Percentiles rank a stretch among this genome's conserved stretches.
phyloP scores from a whole-genome alignment of 2,113 vertebrate species.

The Notechis scutatus region DNA sequence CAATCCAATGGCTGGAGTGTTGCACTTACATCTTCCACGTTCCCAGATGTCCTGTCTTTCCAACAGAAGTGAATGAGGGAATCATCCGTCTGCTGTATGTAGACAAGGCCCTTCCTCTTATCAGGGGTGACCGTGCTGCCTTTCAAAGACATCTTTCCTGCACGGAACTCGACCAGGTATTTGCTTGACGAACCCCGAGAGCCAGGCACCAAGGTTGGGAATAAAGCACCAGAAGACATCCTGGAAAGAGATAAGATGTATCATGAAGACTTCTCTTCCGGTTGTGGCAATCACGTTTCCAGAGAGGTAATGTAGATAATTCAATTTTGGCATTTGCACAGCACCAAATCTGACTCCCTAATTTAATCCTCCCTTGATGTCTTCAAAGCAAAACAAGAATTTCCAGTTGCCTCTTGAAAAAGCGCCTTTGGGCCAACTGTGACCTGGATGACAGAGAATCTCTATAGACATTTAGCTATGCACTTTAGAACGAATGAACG shows the following conservation, averaged over 20 bases:
- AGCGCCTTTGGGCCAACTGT: too few relatives aligned
- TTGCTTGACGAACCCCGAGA: conserved; percentile 93
- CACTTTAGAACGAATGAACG: too few relatives aligned
- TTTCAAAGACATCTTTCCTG: conserved; percentile 94
- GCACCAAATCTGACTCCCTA: neutral
- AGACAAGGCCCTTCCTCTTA: conserved; percentile 93
- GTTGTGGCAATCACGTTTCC: rapidly evolving
- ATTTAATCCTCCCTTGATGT: neutral
- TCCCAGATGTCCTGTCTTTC: conserved; percentile 93
- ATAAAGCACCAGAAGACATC: conserved; percentile 94
- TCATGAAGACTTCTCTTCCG: neutral
- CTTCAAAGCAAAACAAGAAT: too few relatives aligned
- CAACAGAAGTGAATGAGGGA: conserved; percentile 98
- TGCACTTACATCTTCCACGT: conserved; percentile 86
- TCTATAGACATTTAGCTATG: too few relatives aligned
- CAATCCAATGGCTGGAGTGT: neutral
- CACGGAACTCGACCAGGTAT: conserved; percentile 93
- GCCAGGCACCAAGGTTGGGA: conserved; percentile 93
- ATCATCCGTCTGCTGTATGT: conserved; percentile 96
- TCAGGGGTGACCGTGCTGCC: conserved; percentile 94
- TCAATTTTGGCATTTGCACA: neutral
- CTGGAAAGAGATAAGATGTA: conserved; percentile 40
- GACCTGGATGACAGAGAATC: too few relatives aligned
- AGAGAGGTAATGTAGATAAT: neutral
- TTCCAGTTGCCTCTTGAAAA: too few relatives aligned